A percentile compares a stretch with the other conserved stretches of the same genome.
Evolutionary conservation across 2,888 invertebrate genomes (phyloP).

Genomic region (Patella ulyssiponensis): DNA sequence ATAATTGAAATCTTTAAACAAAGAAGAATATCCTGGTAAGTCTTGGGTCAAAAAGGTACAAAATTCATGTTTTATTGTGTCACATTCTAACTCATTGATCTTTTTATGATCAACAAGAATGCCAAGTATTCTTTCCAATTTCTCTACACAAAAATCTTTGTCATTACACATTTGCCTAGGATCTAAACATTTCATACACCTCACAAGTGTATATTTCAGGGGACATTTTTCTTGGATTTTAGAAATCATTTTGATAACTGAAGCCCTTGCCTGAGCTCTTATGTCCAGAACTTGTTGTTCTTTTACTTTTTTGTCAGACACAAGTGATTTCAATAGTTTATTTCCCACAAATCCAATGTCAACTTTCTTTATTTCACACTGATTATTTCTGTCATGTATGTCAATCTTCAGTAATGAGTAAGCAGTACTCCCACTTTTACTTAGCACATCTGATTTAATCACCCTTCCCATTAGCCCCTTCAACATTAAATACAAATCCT

Average conservation of each 20-base stretch:
- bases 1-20: slow-evolving; percentile 10
- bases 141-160: slow-evolving; percentile 17
- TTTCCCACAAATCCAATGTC: slow-evolving; percentile 28
- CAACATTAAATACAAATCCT: slow-evolving; percentile 23
- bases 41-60: slow-evolving; percentile 3
- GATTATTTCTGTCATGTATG: slow-evolving; percentile 19
- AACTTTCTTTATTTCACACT: slow-evolving; percentile 15
- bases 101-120: slow-evolving; percentile 10
- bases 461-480: slow-evolving; percentile 18
- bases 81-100: slow-evolving; percentile 19
- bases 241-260: slow-evolving; percentile 13
- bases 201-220: slow-evolving; percentile 20
- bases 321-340: slow-evolving; percentile 17
- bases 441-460: not conserved
- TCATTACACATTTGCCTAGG: not conserved
- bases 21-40: not conserved
- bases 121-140: slow-evolving; percentile 20
- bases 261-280: slow-evolving; percentile 16
- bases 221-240: slow-evolving; percentile 28
- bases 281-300: slow-evolving; percentile 20
- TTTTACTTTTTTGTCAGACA: slow-evolving; percentile 15
- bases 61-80: slow-evolving; percentile 17
- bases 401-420: slow-evolving; percentile 19
- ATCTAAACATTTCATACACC: slow-evolving; percentile 6
- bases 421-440: slow-evolving; percentile 1